These are phyloP conservation scores for Cuniculus paca DNA, from an alignment of 2,797 vertebrate species.

Conservation along the genomic window DNA sequence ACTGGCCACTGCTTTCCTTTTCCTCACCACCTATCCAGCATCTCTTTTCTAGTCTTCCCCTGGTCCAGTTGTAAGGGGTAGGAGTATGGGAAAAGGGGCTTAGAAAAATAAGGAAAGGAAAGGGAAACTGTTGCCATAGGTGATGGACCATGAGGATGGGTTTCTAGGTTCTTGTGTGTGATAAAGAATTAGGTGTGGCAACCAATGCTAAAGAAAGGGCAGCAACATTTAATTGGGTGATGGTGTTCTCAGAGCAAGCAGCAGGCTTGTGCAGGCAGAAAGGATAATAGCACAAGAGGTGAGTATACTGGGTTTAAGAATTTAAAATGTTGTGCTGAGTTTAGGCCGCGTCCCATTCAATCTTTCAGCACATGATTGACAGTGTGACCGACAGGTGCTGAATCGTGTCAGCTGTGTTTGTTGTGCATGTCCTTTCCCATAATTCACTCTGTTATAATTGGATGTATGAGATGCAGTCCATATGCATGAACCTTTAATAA, in stretches of 20 bases:
- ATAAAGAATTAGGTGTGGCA: not conserved
- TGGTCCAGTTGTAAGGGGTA: not conserved
- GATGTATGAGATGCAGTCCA: not conserved
- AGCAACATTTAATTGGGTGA: not conserved
- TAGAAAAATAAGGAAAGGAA: not conserved
- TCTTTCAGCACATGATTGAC: not conserved
- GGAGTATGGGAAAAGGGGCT: not conserved
- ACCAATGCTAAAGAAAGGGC: not conserved
- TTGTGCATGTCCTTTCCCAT: not conserved
- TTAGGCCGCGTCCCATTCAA: not conserved
- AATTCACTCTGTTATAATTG: not conserved
- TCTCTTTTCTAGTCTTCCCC: not conserved
- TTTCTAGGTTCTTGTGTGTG: not conserved
- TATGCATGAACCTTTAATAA: not conserved
- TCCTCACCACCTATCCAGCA: not conserved
- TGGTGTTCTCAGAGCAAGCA: not conserved
- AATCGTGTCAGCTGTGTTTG: not conserved
- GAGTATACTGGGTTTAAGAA: not conserved
- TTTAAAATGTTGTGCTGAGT: not conserved
- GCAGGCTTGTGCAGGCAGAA: not conserved
- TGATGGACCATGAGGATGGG: not conserved
- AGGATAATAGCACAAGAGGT: not conserved
- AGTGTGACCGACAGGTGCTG: not conserved
- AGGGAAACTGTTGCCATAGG: not conserved
- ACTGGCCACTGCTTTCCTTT: not conserved